Percentiles rank a stretch among this genome's conserved stretches.
These are phyloP conservation scores for Laupala kohalensis DNA, from an alignment of 1,140 invertebrate genomes.

Conservation along the genomic window DNA sequence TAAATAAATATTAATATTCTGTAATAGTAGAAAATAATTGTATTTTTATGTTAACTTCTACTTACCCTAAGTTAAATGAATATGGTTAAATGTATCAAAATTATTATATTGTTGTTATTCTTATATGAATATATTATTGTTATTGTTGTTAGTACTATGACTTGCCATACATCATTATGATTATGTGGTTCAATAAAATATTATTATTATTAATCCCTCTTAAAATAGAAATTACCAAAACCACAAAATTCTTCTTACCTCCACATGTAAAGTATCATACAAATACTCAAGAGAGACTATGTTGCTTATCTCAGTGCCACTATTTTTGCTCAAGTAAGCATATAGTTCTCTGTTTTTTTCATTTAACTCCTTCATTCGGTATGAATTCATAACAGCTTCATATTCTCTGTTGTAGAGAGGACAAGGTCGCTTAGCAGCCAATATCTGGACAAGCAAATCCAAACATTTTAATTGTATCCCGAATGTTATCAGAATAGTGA, in stretches of 20 bases:
- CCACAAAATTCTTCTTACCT: slow-evolving; percentile 28
- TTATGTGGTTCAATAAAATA: no score
- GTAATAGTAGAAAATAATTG: no score
- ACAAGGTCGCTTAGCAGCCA: slow-evolving; percentile 51
- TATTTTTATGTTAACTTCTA: no score
- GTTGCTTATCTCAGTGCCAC: slow-evolving; percentile 39
- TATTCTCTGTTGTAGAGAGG: slow-evolving; percentile 43
- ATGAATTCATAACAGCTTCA: slow-evolving; percentile 37
- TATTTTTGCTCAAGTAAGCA: slow-evolving; percentile 43
- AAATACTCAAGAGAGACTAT: slow-evolving; percentile 41
- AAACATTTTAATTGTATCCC: background rate
- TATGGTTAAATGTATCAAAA: no score
- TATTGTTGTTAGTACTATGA: no score
- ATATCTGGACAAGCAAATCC: slow-evolving; percentile 17
- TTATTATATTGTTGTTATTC: no score
- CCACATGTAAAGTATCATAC: slow-evolving; percentile 54
- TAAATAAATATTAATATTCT: no score
- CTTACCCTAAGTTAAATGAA: no score
- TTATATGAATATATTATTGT: no score
- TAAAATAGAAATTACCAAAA: background rate
- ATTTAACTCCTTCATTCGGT: slow-evolving; percentile 41
- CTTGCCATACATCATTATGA: no score
- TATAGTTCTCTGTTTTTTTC: slow-evolving; percentile 46
- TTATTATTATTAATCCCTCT: no score
- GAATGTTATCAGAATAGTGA: no score